Evolutionary conservation across 2,888 invertebrate genomes (phyloP).

Genomic region (Meteorus cinctellus): DNA sequence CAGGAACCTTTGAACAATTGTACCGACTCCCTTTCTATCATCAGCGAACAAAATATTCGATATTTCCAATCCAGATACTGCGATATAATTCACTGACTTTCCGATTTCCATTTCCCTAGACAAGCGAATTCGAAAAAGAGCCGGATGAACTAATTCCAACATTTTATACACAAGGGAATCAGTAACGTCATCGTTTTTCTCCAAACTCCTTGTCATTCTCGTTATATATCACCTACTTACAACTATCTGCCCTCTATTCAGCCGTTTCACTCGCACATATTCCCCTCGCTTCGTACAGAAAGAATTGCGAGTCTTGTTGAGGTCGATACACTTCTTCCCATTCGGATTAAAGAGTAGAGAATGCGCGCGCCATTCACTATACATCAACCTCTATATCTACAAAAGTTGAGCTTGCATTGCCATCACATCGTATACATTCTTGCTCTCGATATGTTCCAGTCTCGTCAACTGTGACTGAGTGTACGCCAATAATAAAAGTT

Average conservation of each 20-base stretch:
- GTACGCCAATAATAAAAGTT: background rate
- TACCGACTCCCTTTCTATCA: no score
- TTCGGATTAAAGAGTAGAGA: conserved; percentile 36
- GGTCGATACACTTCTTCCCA: conserved; percentile 66
- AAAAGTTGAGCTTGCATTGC: conserved; percentile 24
- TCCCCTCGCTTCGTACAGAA: conserved; percentile 52
- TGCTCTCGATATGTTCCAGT: conserved; percentile 13
- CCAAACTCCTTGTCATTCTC: conserved; percentile 43
- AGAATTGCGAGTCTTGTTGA: conserved; percentile 65
- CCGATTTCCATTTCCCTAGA: background rate
- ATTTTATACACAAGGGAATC: conserved; percentile 35
- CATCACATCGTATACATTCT: conserved; percentile 21
- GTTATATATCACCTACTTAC: conserved; percentile 39
- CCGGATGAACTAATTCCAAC: conserved; percentile 12
- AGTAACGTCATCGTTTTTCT: conserved; percentile 49
- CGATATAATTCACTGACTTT: no score
- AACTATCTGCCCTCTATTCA: conserved; percentile 17
- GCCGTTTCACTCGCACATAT: conserved; percentile 34
- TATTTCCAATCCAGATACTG: no score
- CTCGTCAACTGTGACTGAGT: background rate
- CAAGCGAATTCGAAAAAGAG: background rate
- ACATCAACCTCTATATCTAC: conserved; percentile 5
- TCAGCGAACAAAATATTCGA: no score
- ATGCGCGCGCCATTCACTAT: conserved; percentile 45
- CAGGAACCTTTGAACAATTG: no score